Conservation (phyloP, 2,113 vertebrate species). For the Peromyscus maniculatus region DNA sequence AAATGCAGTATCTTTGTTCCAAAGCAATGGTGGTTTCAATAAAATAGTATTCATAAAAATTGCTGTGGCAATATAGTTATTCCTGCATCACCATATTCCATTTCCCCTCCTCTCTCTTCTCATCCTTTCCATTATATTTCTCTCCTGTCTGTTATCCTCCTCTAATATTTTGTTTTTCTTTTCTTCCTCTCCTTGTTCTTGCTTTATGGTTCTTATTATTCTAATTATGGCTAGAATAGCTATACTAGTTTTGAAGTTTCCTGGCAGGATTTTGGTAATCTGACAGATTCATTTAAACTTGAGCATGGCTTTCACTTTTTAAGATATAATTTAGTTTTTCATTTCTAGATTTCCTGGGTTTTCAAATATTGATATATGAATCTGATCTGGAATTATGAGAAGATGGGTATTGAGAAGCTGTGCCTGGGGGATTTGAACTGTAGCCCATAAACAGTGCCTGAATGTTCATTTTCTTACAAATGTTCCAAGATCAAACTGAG, state of each 20-base stretch:
- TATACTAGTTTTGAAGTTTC: background rate
- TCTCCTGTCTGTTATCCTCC: too few relatives aligned
- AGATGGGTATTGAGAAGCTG: constrained; percentile 22
- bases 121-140: fast-evolving
- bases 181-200: background rate
- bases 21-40: background rate
- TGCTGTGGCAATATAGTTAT: too few relatives aligned
- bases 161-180: background rate
- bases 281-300: background rate
- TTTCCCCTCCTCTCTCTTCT: too few relatives aligned
- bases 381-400: background rate
- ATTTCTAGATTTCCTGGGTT: background rate
- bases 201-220: background rate
- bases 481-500: constrained; percentile 78
- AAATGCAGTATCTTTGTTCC: background rate
- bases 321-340: constrained; percentile 18
- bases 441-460: constrained; percentile 73
- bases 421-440: constrained; percentile 67
- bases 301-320: background rate
- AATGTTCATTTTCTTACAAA: constrained; percentile 77
- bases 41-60: background rate
- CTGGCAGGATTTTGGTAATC: background rate
- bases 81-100: too few relatives aligned
- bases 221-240: background rate
- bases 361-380: background rate